Percentiles rank a stretch among this genome's conserved stretches.
Evolutionary conservation across 2,888 invertebrate species (phyloP).

Genomic region (Hecatera dysodea): DNA sequence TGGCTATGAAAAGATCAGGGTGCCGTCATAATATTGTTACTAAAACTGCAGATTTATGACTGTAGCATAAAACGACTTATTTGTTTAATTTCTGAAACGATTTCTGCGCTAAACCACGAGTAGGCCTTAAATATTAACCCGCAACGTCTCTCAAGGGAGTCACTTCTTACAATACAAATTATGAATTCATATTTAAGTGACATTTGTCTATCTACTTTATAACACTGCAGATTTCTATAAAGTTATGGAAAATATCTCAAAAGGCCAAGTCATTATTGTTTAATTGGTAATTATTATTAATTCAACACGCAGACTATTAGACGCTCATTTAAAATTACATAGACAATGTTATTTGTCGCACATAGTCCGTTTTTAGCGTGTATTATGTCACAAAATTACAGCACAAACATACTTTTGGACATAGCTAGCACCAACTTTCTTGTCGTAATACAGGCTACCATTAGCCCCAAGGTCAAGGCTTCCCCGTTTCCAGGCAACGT

Average conservation of each 20-base stretch:
- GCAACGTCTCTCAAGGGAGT: slow-evolving; percentile 8
- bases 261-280: background rate
- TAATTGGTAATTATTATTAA: slow-evolving; percentile 12
- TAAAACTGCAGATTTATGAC: background rate
- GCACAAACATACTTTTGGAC: slow-evolving; percentile 40
- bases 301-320: background rate
- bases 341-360: slow-evolving; percentile 1
- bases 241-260: background rate
- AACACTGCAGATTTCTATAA: slow-evolving; percentile 19
- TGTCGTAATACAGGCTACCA: slow-evolving; percentile 51
- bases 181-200: slow-evolving; percentile 31
- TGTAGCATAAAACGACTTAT: background rate
- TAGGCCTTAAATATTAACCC: slow-evolving; percentile 15
- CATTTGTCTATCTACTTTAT: background rate
- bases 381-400: slow-evolving; percentile 37
- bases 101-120: background rate
- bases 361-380: slow-evolving; percentile 2
- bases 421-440: slow-evolving; percentile 55
- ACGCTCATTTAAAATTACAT: slow-evolving; percentile 1
- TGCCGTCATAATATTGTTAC: background rate
- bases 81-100: slow-evolving; percentile 2
- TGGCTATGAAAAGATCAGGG: background rate
- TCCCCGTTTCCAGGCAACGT: slow-evolving; percentile 69
- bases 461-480: slow-evolving; percentile 69
- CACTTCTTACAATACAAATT: slow-evolving; percentile 24